These are phyloP conservation scores for Drosophila arizonae DNA, from an alignment of 1,140 invertebrate genomes.

Conservation along the genomic window DNA sequence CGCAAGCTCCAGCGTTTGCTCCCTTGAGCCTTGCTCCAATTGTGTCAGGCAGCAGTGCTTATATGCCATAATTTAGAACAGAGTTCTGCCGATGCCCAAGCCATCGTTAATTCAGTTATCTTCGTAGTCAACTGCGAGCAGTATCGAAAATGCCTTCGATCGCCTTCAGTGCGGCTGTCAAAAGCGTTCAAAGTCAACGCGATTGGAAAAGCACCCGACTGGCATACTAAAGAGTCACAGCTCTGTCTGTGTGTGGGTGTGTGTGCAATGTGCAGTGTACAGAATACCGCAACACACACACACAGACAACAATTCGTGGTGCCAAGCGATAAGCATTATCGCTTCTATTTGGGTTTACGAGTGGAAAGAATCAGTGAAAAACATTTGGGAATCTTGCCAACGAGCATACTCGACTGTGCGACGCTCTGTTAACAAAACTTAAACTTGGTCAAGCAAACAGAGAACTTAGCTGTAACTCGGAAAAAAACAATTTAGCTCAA, in stretches of 20 bases:
- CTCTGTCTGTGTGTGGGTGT: background rate
- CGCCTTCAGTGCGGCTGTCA: conserved; percentile 24
- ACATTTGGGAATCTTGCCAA: background rate
- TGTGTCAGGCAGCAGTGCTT: background rate
- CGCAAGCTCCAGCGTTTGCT: too few relatives aligned
- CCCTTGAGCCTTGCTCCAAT: too few relatives aligned
- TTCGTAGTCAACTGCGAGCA: conserved; percentile 13
- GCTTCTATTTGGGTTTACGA: conserved; percentile 15
- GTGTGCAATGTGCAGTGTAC: conserved; percentile 60
- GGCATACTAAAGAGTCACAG: conserved; percentile 41
- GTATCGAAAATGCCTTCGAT: conserved; percentile 19
- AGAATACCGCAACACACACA: conserved; percentile 42
- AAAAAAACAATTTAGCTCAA: too few relatives aligned
- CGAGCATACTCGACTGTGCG: background rate
- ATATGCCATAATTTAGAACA: background rate
- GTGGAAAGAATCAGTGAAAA: background rate
- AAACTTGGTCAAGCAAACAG: background rate
- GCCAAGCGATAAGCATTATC: conserved; percentile 8
- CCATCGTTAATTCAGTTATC: background rate
- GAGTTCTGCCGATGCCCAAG: too few relatives aligned
- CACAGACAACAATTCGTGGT: conserved; percentile 8
- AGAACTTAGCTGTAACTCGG: too few relatives aligned
- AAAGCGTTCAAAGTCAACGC: conserved; percentile 53
- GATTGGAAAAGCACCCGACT: conserved; percentile 38
- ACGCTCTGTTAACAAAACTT: background rate